phyloP scores from a whole-genome alignment of 2,888 invertebrate genomes.

The Drosophila limbata region DNA sequence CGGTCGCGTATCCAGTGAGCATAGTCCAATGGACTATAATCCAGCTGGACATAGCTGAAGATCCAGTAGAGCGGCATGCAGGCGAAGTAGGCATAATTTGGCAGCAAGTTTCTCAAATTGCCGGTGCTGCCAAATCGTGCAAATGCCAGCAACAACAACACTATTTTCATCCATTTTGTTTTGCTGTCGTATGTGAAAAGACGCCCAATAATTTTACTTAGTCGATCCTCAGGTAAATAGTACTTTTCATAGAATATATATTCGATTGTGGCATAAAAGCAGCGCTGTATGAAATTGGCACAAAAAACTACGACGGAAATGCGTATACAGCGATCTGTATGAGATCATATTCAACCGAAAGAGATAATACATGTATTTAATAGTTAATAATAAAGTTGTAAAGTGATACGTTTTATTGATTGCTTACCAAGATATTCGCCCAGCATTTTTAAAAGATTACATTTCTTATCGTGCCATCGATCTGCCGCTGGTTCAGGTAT shows the following conservation, averaged over 20 bases:
- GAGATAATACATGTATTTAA: background rate
- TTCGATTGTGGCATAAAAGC: slow-evolving; percentile 49
- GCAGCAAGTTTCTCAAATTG: slow-evolving; percentile 35
- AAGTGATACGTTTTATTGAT: background rate
- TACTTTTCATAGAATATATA: slow-evolving; percentile 41
- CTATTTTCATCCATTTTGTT: slow-evolving; percentile 26
- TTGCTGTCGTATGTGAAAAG: slow-evolving; percentile 41
- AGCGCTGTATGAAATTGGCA: slow-evolving; percentile 66
- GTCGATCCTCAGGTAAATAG: slow-evolving; percentile 62
- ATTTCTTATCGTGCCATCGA: slow-evolving; percentile 12
- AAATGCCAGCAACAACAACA: slow-evolving; percentile 36
- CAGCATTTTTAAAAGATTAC: slow-evolving; percentile 41
- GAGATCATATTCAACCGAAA: background rate
- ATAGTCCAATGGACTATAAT: slow-evolving; percentile 64
- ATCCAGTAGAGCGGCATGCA: slow-evolving; percentile 75
- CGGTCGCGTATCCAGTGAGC: slow-evolving; percentile 72
- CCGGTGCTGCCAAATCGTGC: slow-evolving; percentile 32
- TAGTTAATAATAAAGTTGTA: background rate
- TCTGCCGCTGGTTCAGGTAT: background rate
- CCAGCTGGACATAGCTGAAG: slow-evolving; percentile 32
- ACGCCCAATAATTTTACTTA: slow-evolving; percentile 53
- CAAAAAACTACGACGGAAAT: slow-evolving; percentile 34
- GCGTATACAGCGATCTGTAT: slow-evolving; percentile 56
- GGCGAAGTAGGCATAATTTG: slow-evolving; percentile 15
- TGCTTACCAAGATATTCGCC: slow-evolving; percentile 47